Base-by-base conservation (phyloP, 2,888 invertebrate species). In the Seira ritae region DNA sequence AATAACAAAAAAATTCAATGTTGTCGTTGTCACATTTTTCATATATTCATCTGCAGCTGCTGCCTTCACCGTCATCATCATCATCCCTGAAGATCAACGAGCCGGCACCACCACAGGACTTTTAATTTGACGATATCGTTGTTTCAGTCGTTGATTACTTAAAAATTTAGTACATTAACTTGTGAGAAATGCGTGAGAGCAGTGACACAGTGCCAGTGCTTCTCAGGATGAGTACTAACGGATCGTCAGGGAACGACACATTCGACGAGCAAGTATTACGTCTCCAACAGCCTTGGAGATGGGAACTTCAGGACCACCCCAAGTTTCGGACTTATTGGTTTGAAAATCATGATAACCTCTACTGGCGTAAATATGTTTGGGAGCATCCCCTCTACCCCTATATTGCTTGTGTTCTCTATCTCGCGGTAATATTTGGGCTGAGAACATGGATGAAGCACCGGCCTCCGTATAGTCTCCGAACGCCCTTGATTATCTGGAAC, bases 401-500 rank as follows among this genome's bases (percentile, higher is more conserved):
- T n/a, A 37, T 78, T 1, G 84, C 84, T 0, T 65, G 60, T 69
- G 74, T 72, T 1, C 6, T 84, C 17, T 84, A 84, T 55, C 42
- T 84, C 55, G 50, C 62, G 0, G 66, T 55, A 1, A 75, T 84
- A 24, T 84, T 84, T 46, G 84, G 75, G 8, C 20, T 84, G 68
- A 97, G 97, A 91, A 94, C 95, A 90, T 95, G 95, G 90, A 99
- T 99, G 99, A 95, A 96, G 91, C 94, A 94, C 90, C 93, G 98
- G 89, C 95, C 96, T 86, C 94, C 96, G 92, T 98, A 96, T 91
- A 96, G 97, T 90, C 92, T 99, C 73, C 93, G 97, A 87, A 95
- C 96, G 20, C 94, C 96, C 20, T 92, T 99, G 80, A 95, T 95
- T 88, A 91, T 96, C 87, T 99, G 99, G 99, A 99, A 98, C 92